Evolutionary conservation across 2,797 vertebrate genomes (phyloP), one percentile per base, ranked within the genome.

Genomic region (Pelobates cultripes): DNA sequence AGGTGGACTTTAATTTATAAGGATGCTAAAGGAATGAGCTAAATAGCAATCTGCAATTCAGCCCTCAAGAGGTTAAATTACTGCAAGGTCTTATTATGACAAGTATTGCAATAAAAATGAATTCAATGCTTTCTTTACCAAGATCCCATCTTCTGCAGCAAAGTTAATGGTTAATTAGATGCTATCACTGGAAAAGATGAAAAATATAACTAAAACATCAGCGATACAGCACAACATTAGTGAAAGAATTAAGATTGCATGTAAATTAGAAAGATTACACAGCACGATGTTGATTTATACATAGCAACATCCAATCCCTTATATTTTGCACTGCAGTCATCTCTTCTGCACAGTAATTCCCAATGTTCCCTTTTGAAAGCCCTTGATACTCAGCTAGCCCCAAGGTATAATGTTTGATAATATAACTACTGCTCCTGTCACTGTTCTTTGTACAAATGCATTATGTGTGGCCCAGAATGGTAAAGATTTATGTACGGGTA

Each of bases 321-420:
- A 93, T 89, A 90, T 92, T 95, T 93, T 89, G 89, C 90, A 87
- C 90, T 88, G 92, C 91, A 91, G 92, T 89, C 90, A 88, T 89
- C 92, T 94, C 94, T 94, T 91, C 94, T 90, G 90, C 89, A 90
- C 87, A 88, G 90, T 90, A 92, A 94, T 94, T 93, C 92, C 94
- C 94, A 92, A 78, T 87, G 90, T 92, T 94, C 94, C 94, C 91
- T 95, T 95, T 92, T 94, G 94, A 94, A 92, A 96, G 94, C 95
- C 94, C 95, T 94, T 92, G 95, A 96, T 95, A 94, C 94, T 92
- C 94, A 90, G 95, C 94, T 95, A 95, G 96, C 96, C 96, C 94
- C 89, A 88, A 96, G 96, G 95, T 96, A 95, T 94, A 95, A 96
- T 96, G 95, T 96, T 97, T 97, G 96, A 98, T 97, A 96, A 97